Evolutionary conservation across 2,797 vertebrate species (phyloP), one percentile per base, ranked within the genome.

Genomic region (Myotis planiceps): DNA sequence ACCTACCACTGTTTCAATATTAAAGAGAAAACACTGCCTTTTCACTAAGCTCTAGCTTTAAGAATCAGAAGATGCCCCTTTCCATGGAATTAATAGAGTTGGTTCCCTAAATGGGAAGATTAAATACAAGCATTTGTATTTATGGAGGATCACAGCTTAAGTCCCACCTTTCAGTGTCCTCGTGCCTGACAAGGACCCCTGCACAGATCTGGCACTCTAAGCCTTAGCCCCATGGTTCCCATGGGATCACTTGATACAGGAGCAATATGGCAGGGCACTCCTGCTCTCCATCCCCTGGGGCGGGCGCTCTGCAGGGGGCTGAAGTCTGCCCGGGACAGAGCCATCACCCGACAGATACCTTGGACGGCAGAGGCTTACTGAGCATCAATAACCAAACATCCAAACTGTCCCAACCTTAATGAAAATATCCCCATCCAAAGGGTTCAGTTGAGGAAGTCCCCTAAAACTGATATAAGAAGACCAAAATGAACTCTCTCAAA

Each of bases 261-360:
- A 66, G 53, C 68, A 93, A 63, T 58, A 85, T 63, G 94, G 78
- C 69, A 51, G 81, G 6, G 0, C 23, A 55, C 37, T 2, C 5
- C 13, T 18, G 27, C 47, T 42, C 71, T 58, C 49, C 9, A 13
- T 13, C 55, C 58, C 88, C 51, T 0, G 34, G 85, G 76, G 37
- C 3, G 0, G 18, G 16, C 0, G 0, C 1, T 4, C 29, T 27
- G 3, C 69, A 3, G 53, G 15, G 5, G 55, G 10, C 37, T 25
- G 23, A 79, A 34, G 29, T 8, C 15, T 45, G 25, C 16, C 4
- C 6, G 2, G 3, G 45, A 5, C 66, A 25, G 88, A 51, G n/a
- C 71, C 0, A 0, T 65, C 23, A 9, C 34, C 34, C 4, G 12
- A 27, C 4, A 19, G 23, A 37, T 6, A 29, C 37, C 2, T 4